Conservation (phyloP, 2,888 invertebrate genomes). For the Cephus spinipes region DNA sequence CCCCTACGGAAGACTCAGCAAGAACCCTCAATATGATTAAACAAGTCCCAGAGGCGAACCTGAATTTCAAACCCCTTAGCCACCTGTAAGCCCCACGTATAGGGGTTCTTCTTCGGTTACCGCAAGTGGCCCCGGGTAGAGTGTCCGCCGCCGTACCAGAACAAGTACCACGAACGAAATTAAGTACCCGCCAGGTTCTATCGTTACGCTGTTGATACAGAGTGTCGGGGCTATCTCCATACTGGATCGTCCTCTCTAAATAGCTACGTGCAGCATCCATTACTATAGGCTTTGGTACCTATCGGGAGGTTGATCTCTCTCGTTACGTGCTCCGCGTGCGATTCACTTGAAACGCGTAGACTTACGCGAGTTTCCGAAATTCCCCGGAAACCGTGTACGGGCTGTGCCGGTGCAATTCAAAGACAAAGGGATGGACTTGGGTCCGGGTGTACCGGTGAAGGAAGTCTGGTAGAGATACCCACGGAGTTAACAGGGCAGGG, state of each 20-base stretch:
- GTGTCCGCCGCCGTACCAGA: neutral
- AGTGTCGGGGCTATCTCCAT: neutral
- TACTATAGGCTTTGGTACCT: neutral
- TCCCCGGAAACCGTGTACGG: neutral
- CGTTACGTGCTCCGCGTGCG: neutral
- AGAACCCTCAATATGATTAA: neutral
- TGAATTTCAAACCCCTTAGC: neutral
- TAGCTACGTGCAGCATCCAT: neutral
- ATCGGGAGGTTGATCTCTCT: neutral
- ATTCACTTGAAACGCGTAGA: neutral
- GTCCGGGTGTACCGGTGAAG: neutral
- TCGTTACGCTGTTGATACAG: neutral
- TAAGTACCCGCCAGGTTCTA: neutral
- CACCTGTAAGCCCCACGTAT: neutral
- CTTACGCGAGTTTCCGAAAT: neutral
- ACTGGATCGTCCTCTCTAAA: neutral
- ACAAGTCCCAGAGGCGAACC: neutral
- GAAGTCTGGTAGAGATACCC: neutral
- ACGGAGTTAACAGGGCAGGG: neutral
- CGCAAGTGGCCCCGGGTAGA: neutral
- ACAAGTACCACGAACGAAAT: neutral
- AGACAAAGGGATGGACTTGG: neutral
- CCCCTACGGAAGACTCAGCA: neutral
- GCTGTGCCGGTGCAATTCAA: neutral
- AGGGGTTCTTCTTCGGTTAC: neutral